Percentiles rank a stretch among this genome's conserved stretches.
Conservation (phyloP, 2,888 invertebrate genomes). For the Megamerina dolium region DNA sequence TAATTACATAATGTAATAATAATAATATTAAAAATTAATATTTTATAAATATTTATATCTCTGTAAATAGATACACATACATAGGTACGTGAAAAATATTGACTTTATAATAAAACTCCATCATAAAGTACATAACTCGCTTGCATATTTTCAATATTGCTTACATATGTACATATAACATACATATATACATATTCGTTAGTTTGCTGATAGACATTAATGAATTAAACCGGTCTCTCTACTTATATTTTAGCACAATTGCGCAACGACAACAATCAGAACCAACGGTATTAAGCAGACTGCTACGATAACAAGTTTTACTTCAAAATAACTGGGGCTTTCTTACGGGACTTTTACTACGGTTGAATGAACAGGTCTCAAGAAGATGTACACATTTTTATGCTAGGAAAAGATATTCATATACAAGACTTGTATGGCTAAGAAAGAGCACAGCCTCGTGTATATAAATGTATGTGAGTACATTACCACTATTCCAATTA, state of each 20-base stretch:
- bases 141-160: too few species aligned
- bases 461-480: too few species aligned
- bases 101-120: too few species aligned
- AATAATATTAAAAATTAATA: too few species aligned
- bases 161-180: background rate
- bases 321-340: conserved; percentile 47
- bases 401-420: too few species aligned
- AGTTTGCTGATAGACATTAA: background rate
- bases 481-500: too few species aligned
- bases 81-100: too few species aligned
- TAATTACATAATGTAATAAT: too few species aligned
- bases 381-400: background rate
- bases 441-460: conserved; percentile 1
- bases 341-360: conserved; percentile 47
- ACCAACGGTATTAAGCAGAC: conserved; percentile 32
- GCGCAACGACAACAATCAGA: conserved; percentile 37
- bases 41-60: too few species aligned
- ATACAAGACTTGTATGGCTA: background rate
- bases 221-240: conserved; percentile 20
- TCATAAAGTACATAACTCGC: too few species aligned
- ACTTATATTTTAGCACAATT: conserved; percentile 44
- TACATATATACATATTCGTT: background rate
- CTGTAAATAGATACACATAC: too few species aligned
- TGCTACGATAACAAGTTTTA: conserved; percentile 37
- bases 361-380: conserved; percentile 18